Evolutionary conservation across 2,113 vertebrate species (phyloP).

Genomic region (Neolamprologus ventralis): DNA sequence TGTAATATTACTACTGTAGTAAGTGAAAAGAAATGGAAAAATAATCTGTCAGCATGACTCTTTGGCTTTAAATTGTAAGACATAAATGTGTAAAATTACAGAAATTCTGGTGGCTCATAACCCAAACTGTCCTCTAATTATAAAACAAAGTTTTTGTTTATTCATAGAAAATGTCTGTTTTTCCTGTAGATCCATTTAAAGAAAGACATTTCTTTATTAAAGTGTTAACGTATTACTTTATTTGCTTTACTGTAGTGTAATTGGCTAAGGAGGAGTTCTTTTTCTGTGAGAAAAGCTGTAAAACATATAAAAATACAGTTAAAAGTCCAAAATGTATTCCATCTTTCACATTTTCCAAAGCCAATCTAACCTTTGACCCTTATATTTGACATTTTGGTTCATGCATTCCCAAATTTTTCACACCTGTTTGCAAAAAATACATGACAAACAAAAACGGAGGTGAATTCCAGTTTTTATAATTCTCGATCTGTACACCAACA

Average conservation of each 20-base stretch:
- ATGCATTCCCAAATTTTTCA: not conserved
- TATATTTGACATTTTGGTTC: not conserved
- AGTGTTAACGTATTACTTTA: not conserved
- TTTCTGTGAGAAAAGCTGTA: not conserved
- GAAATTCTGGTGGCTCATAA: not conserved
- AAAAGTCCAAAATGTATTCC: not conserved
- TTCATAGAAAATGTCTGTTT: not conserved
- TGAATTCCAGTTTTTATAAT: not conserved
- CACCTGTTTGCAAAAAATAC: not conserved
- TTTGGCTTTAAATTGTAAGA: not conserved
- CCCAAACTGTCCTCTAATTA: not conserved
- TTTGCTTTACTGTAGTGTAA: not conserved
- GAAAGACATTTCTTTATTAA: not conserved
- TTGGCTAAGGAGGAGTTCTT: not conserved
- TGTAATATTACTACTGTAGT: rapidly evolving
- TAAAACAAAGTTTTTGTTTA: not conserved
- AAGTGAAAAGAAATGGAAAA: not conserved
- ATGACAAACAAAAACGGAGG: not conserved
- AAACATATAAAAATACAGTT: not conserved
- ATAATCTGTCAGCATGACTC: not conserved
- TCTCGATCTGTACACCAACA: not conserved
- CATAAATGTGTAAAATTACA: rapidly evolving
- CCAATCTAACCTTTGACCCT: not conserved
- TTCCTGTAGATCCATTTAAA: not conserved
- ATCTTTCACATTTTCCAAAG: not conserved